These are phyloP conservation scores for Drosophila obscura DNA, from an alignment of 1,140 invertebrate genomes.

Conservation along the genomic window DNA sequence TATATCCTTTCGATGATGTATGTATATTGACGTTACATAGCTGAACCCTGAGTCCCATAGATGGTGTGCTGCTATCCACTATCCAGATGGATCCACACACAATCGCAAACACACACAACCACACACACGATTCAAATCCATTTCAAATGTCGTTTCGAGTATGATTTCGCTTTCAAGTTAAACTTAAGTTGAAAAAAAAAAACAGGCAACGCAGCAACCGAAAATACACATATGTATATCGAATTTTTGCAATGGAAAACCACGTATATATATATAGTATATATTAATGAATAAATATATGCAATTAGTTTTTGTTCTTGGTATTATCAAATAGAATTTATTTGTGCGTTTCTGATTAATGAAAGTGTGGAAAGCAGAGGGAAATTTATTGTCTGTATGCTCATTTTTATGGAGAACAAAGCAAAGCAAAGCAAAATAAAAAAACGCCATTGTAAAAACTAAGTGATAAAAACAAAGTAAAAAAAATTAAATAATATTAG, in stretches of 20 bases:
- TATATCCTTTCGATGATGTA: conserved; percentile 42
- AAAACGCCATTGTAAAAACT: conserved; percentile 83
- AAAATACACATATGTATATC: conserved; percentile 34
- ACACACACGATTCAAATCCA: conserved; percentile 23
- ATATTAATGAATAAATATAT: conserved; percentile 49
- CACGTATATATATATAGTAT: conserved; percentile 29
- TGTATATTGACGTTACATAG: conserved; percentile 50
- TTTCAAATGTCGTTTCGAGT: conserved; percentile 65
- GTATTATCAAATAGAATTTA: conserved; percentile 61
- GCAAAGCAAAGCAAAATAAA: conserved; percentile 57
- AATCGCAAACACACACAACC: background rate
- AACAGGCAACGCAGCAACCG: conserved; percentile 29
- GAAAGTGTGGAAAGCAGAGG: conserved; percentile 17
- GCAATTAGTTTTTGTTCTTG: conserved; percentile 68
- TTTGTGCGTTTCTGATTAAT: conserved; percentile 58
- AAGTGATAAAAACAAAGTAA: conserved; percentile 74
- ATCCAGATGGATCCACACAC: no score
- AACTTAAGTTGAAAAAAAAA: conserved; percentile 62
- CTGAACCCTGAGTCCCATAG: background rate
- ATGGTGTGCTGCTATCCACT: background rate
- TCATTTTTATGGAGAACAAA: conserved; percentile 61
- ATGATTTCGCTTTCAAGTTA: conserved; percentile 69
- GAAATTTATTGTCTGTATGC: conserved; percentile 52
- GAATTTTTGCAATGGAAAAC: conserved; percentile 22
- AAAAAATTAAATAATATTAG: conserved; percentile 71